Base-by-base conservation (phyloP, 2,797 vertebrate species). In the Ibycter americanus region DNA sequence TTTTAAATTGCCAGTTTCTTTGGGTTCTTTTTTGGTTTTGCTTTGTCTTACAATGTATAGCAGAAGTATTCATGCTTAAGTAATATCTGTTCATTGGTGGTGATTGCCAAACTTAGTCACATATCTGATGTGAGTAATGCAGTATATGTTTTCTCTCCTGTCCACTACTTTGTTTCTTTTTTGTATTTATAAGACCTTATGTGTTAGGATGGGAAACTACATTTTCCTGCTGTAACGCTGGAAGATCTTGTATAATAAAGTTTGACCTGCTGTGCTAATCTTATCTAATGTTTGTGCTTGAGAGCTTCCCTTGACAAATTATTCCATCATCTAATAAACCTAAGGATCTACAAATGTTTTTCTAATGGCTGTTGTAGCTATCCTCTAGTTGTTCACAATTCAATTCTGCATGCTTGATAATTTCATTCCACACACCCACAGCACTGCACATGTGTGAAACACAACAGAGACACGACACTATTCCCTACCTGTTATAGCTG, bases 401-500 rank as follows among this genome's bases (percentile, higher is more conserved):
- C 10, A 66, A 2, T 84, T 84, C 52, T 49, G 26, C 16, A 61
- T 20, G 29, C 63, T 74, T 76, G 40, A 22, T 89, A 76, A 70
- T 89, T 92, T 94, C 20, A 70, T 82, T 49, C n/a, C 23, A 68
- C 34, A 38, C 25, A 47, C n/a, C 8, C 38, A 52, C 58, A 25
- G 4, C 14, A 72, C 38, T 83, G 67, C 21, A 31, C 51, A 13
- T 2, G 8, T 40, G 31, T 68, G 36, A 92, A 79, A 66, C 15
- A 70, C 0, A 0, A 31, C 17, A 70, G 38, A 1, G 0, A 29
- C 2, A 25, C 3, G 8, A 63, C 13, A 29, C 8, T 12, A 6
- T 42, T 58, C 49, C 11, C 49, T 56, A 18, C 18, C n/a, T 32
- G 9, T 15, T 72, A 68, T 0, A 86, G 36, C 34, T 44, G 27